phyloP scores from a whole-genome alignment of 1,140 invertebrate species.

The Choristoneura fumiferana region DNA sequence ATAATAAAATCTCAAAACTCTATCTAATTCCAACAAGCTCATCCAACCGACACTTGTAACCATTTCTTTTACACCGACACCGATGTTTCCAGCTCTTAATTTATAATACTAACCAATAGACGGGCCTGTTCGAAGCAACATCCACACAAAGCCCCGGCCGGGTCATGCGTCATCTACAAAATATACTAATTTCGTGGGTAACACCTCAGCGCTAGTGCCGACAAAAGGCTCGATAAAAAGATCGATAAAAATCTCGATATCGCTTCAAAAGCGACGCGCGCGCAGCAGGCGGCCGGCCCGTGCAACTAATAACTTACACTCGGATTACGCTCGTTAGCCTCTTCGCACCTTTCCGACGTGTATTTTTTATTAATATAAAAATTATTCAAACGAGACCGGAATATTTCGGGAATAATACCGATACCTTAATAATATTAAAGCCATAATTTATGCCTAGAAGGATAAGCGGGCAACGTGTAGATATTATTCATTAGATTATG shows the following conservation, averaged over 20 bases:
- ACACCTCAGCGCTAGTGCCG: slow-evolving; percentile 68
- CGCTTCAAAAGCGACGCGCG: slow-evolving; percentile 30
- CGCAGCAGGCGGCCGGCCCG: slow-evolving; percentile 52
- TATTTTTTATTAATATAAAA: slow-evolving; percentile 70
- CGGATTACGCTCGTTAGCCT: slow-evolving; percentile 71
- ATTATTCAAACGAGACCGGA: slow-evolving; percentile 63
- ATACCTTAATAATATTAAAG: slow-evolving; percentile 57
- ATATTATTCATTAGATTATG: slow-evolving; percentile 37
- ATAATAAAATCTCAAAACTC: slow-evolving; percentile 1
- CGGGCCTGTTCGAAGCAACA: neutral
- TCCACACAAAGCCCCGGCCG: slow-evolving; percentile 42
- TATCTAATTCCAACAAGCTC: neutral
- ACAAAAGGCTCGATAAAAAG: slow-evolving; percentile 71
- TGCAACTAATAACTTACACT: slow-evolving; percentile 70
- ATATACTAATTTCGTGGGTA: slow-evolving; percentile 73
- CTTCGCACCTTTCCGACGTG: slow-evolving; percentile 70
- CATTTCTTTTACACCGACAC: neutral
- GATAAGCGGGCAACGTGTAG: slow-evolving; percentile 30
- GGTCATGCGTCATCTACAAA: slow-evolving; percentile 69
- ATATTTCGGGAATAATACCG: slow-evolving; percentile 55
- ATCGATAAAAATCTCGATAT: slow-evolving; percentile 42
- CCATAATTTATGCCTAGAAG: slow-evolving; percentile 61
- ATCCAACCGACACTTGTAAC: neutral
- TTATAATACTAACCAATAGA: slow-evolving; percentile 6
- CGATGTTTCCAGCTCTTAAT: neutral